Evolutionary conservation across 2,797 vertebrate species (phyloP), one percentile per base, ranked within the genome.

Genomic region (Loris lydekkerianus): DNA sequence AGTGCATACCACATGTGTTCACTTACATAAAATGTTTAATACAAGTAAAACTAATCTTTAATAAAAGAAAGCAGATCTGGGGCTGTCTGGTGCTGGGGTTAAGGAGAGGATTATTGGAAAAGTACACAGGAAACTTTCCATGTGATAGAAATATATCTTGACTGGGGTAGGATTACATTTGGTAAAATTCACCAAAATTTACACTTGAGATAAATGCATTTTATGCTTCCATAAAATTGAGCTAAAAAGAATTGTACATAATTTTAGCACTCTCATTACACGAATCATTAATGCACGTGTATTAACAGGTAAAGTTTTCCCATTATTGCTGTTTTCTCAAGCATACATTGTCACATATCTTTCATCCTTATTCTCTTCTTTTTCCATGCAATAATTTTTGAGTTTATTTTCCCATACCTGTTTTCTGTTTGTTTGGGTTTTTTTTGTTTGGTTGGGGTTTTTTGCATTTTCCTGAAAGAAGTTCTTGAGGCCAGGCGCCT

Each of bases 131-230:
- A 58, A 27, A 53, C 21, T 75, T 84, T 40, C 75, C 15, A 29
- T 31, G 9, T 23, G 21, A 18, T 8, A 25, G 63, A 76, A 43
- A 40, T 43, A 0, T 31, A 4, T 67, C 46, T 82, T 82, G 31
- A 61, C 0, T 40, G 61, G 37, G 58, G 17, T 58, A 69, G 34
- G 17, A 81, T 27, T 58, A 10, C 27, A 31, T 76, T 78, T 88
- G 67, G 60, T 43, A 34, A 88, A 89, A 77, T n/a, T 72, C 85
- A 89, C 80, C 61, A 31, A 58, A 89, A 43, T 13, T 60, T 43
- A 76, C 53, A 29, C 70, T 86, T 77, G 49, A 40, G 10, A n/a
- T 61, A 20, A 77, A 81, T 34, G 27, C 4, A 73, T 86, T 78
- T 91, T 82, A 81, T 34, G 27, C 46, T 60, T n/a, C 63, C 37